These are phyloP conservation scores for Lepidurus couesii DNA, from an alignment of 1,140 invertebrate genomes.

Conservation along the genomic window DNA sequence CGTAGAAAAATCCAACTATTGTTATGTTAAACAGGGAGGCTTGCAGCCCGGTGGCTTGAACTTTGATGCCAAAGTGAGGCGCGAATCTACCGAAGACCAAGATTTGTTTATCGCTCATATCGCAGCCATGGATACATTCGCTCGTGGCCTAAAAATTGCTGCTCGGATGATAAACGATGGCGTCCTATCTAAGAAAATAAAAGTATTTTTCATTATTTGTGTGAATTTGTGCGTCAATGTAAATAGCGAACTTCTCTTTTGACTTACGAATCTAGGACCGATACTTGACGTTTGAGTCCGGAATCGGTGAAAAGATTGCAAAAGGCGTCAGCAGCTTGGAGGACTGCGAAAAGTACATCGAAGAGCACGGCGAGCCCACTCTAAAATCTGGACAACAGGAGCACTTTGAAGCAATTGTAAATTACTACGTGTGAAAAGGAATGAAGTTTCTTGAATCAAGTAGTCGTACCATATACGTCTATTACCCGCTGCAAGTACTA, in stretches of 20 bases:
- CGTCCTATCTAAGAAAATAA: background rate
- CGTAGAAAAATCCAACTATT: background rate
- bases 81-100: slow-evolving; percentile 50
- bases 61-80: slow-evolving; percentile 51
- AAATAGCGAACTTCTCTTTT: background rate
- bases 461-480: background rate
- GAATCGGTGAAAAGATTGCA: slow-evolving; percentile 53
- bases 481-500: slow-evolving; percentile 2
- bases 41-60: slow-evolving; percentile 56
- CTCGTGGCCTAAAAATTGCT: slow-evolving; percentile 51
- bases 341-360: slow-evolving; percentile 53
- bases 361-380: slow-evolving; percentile 44
- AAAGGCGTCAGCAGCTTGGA: slow-evolving; percentile 53
- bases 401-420: slow-evolving; percentile 47
- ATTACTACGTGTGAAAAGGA: slow-evolving; percentile 43
- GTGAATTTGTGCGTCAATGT: background rate
- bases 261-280: slow-evolving; percentile 44
- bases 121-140: slow-evolving; percentile 55
- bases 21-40: slow-evolving; percentile 46
- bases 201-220: background rate
- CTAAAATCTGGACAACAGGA: slow-evolving; percentile 46
- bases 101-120: slow-evolving; percentile 55
- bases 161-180: slow-evolving; percentile 47
- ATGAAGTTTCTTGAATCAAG: background rate
- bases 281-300: slow-evolving; percentile 53